Evolutionary conservation across 2,888 invertebrate genomes (phyloP), one percentile per base, ranked within the genome.

Genomic region (Nematopogon swammerdamellus): DNA sequence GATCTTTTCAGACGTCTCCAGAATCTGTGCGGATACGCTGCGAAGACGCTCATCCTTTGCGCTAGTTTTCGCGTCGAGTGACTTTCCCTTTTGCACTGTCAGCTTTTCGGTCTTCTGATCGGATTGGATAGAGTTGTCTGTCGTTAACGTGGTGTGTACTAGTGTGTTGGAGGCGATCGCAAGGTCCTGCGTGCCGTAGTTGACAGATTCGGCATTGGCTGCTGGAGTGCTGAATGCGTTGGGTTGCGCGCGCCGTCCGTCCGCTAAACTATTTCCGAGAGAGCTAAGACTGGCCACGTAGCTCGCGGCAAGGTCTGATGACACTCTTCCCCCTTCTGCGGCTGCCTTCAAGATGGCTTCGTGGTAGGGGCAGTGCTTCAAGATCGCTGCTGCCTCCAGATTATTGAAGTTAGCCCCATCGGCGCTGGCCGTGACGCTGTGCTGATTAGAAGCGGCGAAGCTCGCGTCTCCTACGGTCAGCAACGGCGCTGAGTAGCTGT

Each of bases 211-310:
- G 44, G 64, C 64, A 2, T 63, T 72, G 47, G 60, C 63, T 25
- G 51, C 59, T 0, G 67, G 66, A 2, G 59, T 59, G 48, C 66
- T 70, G 36, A 69, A 67, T 11, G 54, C 55, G 19, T 70, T 70
- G 49, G 67, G 62, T 3, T 64, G 55, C 0, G 66, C 65, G 50
- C 75, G 72, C 19, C 72, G 66, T n/a, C 63, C 70, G 51, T 80
- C 80, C 6, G 74, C 72, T 4, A 84, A 63, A 14, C 81, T 74
- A 0, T 73, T 72, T 0, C 81, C 83, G 36, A 83, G 63, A 45
- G 80, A 73, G 48, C 76, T 81, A 1, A 83, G 59, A 25, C 83
- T 81, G 0, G 81, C 77, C 0, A 81, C 74, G 54, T 83, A 84
- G 49, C 72, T 80, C 0, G 81, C 75, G 1, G 79, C 81, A 11